Evolutionary conservation across 92 coral and sea anemone genomes (phyloP).

Genomic region (Chrysogorgia sp.): DNA sequence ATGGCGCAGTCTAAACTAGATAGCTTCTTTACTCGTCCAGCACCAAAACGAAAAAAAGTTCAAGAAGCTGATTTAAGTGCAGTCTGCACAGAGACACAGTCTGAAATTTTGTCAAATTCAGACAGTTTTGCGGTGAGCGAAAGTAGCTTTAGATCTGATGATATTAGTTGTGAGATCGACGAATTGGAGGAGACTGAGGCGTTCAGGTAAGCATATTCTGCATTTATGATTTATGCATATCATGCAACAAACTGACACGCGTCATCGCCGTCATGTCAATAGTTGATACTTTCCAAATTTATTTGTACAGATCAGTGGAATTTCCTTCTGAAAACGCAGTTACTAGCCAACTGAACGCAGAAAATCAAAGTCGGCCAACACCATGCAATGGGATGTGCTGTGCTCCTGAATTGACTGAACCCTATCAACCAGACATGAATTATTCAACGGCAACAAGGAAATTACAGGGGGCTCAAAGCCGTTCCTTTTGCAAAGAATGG

Average conservation of each 20-base stretch:
- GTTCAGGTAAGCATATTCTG: not conserved
- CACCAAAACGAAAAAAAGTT: slow-evolving; percentile 3
- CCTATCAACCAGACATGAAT: slow-evolving; percentile 25
- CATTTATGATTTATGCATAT: not conserved
- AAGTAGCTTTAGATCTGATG: too few species aligned
- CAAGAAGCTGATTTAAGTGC: too few species aligned
- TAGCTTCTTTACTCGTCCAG: not conserved
- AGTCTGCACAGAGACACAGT: too few species aligned
- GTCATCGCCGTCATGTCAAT: too few species aligned
- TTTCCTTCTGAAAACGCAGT: not conserved
- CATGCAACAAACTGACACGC: too few species aligned
- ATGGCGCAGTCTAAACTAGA: slow-evolving; percentile 11
- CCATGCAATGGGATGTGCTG: slow-evolving; percentile 33
- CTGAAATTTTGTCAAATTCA: too few species aligned
- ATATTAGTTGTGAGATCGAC: not conserved
- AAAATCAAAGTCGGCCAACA: slow-evolving; percentile 9
- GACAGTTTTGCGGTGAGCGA: too few species aligned
- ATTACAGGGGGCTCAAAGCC: not conserved
- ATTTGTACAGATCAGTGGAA: not conserved
- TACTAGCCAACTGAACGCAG: not conserved
- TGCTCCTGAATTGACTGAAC: slow-evolving; percentile 35
- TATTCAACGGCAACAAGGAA: slow-evolving; percentile 12
- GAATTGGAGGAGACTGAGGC: not conserved
- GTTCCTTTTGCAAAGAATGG: slow-evolving; percentile 7
- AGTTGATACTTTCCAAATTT: too few species aligned